A percentile compares a stretch with the other conserved stretches of the same genome.
These are phyloP conservation scores for Gouania willdenowi DNA, from an alignment of 2,797 vertebrate species.

Conservation along the genomic window DNA sequence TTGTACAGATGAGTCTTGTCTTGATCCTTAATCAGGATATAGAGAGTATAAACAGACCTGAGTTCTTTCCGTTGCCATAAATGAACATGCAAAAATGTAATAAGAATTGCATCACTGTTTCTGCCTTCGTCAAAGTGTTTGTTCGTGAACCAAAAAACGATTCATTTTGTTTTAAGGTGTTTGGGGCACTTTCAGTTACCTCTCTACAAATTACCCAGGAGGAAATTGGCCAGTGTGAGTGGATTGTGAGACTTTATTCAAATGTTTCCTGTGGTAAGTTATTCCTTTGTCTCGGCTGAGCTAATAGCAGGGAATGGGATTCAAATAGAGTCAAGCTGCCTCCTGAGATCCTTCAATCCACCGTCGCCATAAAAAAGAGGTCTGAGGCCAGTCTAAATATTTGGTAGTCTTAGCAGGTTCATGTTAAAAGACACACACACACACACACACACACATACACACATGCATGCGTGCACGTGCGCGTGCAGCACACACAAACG, in stretches of 20 bases:
- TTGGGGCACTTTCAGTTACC: constrained; percentile 40
- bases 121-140: no score
- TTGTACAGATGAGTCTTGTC: no score
- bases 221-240: constrained; percentile 50
- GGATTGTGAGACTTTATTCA: constrained; percentile 65
- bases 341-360: constrained; percentile 75
- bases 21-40: no score
- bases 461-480: constrained; percentile 26
- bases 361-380: constrained; percentile 59
- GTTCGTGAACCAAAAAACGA: no score
- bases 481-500: constrained; percentile 37
- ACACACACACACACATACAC: constrained; percentile 33
- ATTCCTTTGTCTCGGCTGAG: constrained; percentile 72
- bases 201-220: constrained; percentile 54
- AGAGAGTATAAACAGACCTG: no score
- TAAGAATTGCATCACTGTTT: no score
- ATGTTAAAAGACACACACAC: constrained; percentile 81
- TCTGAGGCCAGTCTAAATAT: constrained; percentile 78
- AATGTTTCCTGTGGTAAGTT: constrained; percentile 73
- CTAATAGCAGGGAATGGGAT: constrained; percentile 75
- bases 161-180: constrained; percentile 28
- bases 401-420: constrained; percentile 85
- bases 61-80: no score
- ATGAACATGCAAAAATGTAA: no score
- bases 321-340: constrained; percentile 77